Evolutionary conservation across 2,797 vertebrate species (phyloP).

Genomic region (Darevskia mixta): DNA sequence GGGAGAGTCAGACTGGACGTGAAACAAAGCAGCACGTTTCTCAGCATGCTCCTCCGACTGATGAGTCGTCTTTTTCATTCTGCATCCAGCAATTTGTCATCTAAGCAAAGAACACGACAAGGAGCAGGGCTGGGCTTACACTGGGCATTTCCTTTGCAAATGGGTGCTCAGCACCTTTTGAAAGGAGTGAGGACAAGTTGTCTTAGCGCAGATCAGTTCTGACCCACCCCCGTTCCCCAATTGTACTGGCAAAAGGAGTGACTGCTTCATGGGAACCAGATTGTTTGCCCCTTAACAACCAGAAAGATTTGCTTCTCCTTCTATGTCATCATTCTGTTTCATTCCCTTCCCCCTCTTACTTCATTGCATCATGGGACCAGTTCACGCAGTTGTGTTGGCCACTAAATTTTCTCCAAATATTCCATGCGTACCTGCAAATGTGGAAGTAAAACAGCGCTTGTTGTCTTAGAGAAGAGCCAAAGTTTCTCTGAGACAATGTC

Average conservation of each 20-base stretch:
- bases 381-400: too few relatives aligned
- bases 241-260: constrained; percentile 66
- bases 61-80: constrained; percentile 62
- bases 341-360: constrained; percentile 52
- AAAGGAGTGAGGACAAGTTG: constrained; percentile 66
- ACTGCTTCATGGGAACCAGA: constrained; percentile 57
- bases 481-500: too few relatives aligned
- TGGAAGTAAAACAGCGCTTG: too few relatives aligned
- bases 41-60: constrained; percentile 55
- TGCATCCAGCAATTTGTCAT: constrained; percentile 59
- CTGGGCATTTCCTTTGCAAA: constrained; percentile 58
- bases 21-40: constrained; percentile 50
- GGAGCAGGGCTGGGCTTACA: constrained; percentile 61
- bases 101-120: constrained; percentile 58
- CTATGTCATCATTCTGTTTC: constrained; percentile 17
- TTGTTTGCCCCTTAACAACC: constrained; percentile 49
- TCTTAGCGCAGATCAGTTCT: constrained; percentile 63
- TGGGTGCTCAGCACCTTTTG: constrained; percentile 61
- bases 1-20: not conserved
- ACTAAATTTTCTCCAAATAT: too few relatives aligned
- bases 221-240: constrained; percentile 63
- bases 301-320: constrained; percentile 51
- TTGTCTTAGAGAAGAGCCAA: too few relatives aligned
- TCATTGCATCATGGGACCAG: constrained; percentile 1
- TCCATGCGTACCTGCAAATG: too few relatives aligned